Percentiles rank a stretch among this genome's conserved stretches.
These are phyloP conservation scores for Isaurus tuberculatus DNA, from an alignment of 92 coral and sea anemone genomes.

Conservation along the genomic window DNA sequence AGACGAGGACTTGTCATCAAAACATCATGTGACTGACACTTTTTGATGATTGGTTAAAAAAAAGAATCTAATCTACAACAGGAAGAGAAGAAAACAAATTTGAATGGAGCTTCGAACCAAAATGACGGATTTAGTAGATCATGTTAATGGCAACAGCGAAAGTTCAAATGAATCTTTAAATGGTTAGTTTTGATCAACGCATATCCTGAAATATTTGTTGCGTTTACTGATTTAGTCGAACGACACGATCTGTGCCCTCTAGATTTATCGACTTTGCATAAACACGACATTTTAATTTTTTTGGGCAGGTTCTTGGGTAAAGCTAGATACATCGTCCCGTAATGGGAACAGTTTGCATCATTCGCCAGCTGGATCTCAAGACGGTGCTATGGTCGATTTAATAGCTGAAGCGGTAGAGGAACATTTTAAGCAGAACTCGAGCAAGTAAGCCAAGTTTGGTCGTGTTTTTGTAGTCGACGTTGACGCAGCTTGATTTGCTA, in stretches of 20 bases:
- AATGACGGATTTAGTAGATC: slow-evolving; percentile 59
- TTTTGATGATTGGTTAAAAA: slow-evolving; percentile 18
- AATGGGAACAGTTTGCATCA: slow-evolving; percentile 88
- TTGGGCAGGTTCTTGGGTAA: slow-evolving; percentile 95
- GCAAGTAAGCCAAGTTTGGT: slow-evolving; percentile 26
- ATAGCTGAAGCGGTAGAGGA: slow-evolving; percentile 96
- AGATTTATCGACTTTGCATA: background rate
- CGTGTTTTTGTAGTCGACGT: background rate
- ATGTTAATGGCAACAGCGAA: slow-evolving; percentile 81
- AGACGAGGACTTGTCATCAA: background rate
- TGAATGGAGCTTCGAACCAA: background rate
- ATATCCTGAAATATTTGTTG: slow-evolving; percentile 15
- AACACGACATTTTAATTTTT: slow-evolving; percentile 11
- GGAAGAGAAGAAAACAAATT: slow-evolving; percentile 32
- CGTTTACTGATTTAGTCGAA: background rate
- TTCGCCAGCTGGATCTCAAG: slow-evolving; percentile 87
- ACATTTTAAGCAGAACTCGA: slow-evolving; percentile 73
- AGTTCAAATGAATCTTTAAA: slow-evolving; percentile 91
- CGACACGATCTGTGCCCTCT: background rate
- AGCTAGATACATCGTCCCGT: slow-evolving; percentile 82
- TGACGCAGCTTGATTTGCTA: background rate
- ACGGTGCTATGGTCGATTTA: slow-evolving; percentile 95
- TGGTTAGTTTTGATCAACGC: slow-evolving; percentile 61
- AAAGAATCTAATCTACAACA: slow-evolving; percentile 19
- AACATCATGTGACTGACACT: slow-evolving; percentile 17